Percentiles rank a stretch among this genome's conserved stretches.
Evolutionary conservation across 1,140 invertebrate species (phyloP).

Genomic region (Drosophila lini): DNA sequence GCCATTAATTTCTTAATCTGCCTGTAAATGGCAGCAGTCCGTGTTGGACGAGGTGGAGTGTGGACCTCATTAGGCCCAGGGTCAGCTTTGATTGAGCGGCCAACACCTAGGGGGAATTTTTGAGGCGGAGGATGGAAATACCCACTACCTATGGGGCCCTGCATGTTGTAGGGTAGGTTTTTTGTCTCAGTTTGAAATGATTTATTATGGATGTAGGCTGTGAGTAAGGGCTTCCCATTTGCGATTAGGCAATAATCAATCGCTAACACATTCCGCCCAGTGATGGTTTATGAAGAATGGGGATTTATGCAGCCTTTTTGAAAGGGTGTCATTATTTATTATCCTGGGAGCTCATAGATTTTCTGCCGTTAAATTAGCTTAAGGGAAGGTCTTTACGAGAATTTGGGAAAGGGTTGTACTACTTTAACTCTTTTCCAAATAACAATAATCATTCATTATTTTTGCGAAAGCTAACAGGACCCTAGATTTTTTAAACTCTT

Average conservation of each 20-base stretch:
- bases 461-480: background rate
- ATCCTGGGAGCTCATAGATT: conserved; percentile 4
- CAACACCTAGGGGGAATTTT: conserved; percentile 38
- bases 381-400: background rate
- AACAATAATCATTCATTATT: background rate
- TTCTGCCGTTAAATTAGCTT: background rate
- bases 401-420: background rate
- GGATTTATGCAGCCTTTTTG: background rate
- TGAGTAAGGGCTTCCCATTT: conserved; percentile 23
- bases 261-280: conserved; percentile 9
- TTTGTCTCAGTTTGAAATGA: conserved; percentile 36
- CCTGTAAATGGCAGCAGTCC: conserved; percentile 38
- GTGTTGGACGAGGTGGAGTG: conserved; percentile 11
- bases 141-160: background rate
- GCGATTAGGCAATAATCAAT: conserved; percentile 31
- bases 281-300: background rate
- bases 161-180: conserved; percentile 5
- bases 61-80: conserved; percentile 35
- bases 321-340: background rate
- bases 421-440: background rate
- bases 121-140: background rate
- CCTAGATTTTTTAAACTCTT: background rate
- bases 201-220: conserved; percentile 47
- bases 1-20: conserved; percentile 61
- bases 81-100: conserved; percentile 55